A percentile compares a stretch with the other conserved stretches of the same genome.
Evolutionary conservation across 92 coral and sea anemone species (phyloP).

Genomic region (Pocillopora meandrina): DNA sequence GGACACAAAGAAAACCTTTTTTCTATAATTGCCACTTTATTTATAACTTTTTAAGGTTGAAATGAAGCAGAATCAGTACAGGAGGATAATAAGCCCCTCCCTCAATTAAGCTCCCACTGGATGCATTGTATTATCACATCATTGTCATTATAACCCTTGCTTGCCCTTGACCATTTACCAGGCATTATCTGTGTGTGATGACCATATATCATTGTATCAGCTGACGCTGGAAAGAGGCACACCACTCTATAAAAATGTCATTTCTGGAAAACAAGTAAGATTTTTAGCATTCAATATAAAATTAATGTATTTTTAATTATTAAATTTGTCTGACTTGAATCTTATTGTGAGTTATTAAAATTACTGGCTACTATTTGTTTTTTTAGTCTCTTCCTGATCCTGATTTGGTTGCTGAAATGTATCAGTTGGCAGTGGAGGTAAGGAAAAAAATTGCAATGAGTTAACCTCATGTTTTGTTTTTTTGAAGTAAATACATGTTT

Average conservation of each 20-base stretch:
- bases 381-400: conserved; percentile 48
- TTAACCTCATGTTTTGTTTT: too few species aligned
- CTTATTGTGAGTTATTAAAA: too few species aligned
- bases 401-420: conserved; percentile 67
- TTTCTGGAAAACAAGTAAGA: conserved; percentile 44
- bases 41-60: too few species aligned
- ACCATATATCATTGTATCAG: conserved; percentile 77
- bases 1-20: too few species aligned
- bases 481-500: too few species aligned
- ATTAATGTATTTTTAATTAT: background rate
- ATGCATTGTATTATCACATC: too few species aligned
- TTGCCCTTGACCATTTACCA: background rate
- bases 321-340: too few species aligned
- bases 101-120: too few species aligned
- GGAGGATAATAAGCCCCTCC: too few species aligned
- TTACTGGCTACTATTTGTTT: background rate
- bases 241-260: conserved; percentile 62
- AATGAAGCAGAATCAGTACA: too few species aligned
- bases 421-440: conserved; percentile 65
- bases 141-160: too few species aligned
- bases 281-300: background rate
- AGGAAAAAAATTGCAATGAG: background rate
- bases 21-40: too few species aligned
- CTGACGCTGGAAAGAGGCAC: conserved; percentile 77
- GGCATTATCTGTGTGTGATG: conserved; percentile 66